phyloP scores from a whole-genome alignment of 2,113 vertebrate species.

The Syngnathus scovelli region DNA sequence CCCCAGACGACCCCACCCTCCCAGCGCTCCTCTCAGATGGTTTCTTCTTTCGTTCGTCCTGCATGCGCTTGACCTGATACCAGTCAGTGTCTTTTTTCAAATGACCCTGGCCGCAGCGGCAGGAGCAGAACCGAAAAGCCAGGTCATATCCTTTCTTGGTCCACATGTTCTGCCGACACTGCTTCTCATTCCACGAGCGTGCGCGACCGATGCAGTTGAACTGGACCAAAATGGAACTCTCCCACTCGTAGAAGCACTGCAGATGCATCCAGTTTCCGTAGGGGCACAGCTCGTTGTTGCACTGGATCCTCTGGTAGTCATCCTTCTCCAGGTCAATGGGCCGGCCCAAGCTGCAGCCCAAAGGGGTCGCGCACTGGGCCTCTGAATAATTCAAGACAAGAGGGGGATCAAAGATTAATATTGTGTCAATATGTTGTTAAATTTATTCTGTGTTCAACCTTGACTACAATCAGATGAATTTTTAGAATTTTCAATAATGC shows the following conservation, averaged over 20 bases:
- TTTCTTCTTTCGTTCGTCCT: slow-evolving; percentile 95
- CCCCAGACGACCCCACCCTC: slow-evolving; percentile 52
- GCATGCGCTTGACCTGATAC: slow-evolving; percentile 94
- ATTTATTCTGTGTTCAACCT: neutral
- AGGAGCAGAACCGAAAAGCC: slow-evolving; percentile 97
- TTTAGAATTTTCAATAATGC: too few species aligned
- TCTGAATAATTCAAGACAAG: slow-evolving; percentile 70
- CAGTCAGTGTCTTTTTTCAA: slow-evolving; percentile 98
- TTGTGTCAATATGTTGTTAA: too few species aligned
- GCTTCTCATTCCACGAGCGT: slow-evolving; percentile 97
- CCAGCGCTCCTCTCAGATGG: slow-evolving; percentile 76
- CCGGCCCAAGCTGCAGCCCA: slow-evolving; percentile 87
- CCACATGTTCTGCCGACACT: slow-evolving; percentile 99
- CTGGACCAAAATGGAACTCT: slow-evolving; percentile 96
- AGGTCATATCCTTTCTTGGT: slow-evolving; percentile 98
- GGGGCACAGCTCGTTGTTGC: slow-evolving; percentile 93
- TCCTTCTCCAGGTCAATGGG: slow-evolving; percentile 91
- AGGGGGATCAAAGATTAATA: neutral
- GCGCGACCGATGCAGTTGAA: slow-evolving; percentile 97
- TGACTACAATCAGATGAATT: neutral
- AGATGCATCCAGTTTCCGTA: slow-evolving; percentile 96
- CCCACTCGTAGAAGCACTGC: slow-evolving; percentile 98
- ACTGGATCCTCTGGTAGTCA: slow-evolving; percentile 94
- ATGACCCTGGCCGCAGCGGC: slow-evolving; percentile 94
- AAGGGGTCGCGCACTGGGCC: slow-evolving; percentile 86